phyloP scores from a whole-genome alignment of 1,140 invertebrate genomes.

The Heliothis virescens region DNA sequence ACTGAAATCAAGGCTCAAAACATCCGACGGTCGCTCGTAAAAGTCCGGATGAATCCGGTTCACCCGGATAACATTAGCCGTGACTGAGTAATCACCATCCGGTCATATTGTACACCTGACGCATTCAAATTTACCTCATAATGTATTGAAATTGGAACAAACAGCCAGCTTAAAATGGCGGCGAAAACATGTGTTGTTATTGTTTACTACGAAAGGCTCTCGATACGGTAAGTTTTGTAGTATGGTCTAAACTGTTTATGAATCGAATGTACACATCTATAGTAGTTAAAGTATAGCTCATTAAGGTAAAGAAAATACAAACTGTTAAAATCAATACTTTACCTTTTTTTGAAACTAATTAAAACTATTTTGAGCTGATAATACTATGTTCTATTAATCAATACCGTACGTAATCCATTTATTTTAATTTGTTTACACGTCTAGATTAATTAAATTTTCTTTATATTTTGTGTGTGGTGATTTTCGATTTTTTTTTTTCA shows the following conservation, averaged over 20 bases:
- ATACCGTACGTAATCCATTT: slow-evolving; percentile 7
- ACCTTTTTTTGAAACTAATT: not conserved
- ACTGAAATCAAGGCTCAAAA: slow-evolving; percentile 20
- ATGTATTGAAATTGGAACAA: slow-evolving; percentile 38
- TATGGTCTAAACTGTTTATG: not conserved
- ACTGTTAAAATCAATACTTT: not conserved
- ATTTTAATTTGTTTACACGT: slow-evolving; percentile 8
- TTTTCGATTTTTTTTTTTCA: not conserved
- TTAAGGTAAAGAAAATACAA: no score
- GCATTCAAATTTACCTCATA: slow-evolving; percentile 42
- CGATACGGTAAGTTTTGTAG: not conserved
- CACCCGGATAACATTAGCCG: slow-evolving; percentile 39
- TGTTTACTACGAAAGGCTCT: not conserved
- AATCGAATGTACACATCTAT: no score
- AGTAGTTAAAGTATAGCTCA: no score
- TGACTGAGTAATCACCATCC: slow-evolving; percentile 35
- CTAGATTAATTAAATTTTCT: not conserved
- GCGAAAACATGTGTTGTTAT: slow-evolving; percentile 21
- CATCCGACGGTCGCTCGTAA: slow-evolving; percentile 38
- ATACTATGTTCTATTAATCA: not conserved
- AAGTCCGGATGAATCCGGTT: slow-evolving; percentile 38
- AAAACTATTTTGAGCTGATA: not conserved
- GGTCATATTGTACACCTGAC: slow-evolving; percentile 35
- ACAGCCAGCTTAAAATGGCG: slow-evolving; percentile 27
- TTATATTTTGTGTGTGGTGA: not conserved